phyloP scores from a whole-genome alignment of 2,888 invertebrate species.

The Chymomyza procnemis region DNA sequence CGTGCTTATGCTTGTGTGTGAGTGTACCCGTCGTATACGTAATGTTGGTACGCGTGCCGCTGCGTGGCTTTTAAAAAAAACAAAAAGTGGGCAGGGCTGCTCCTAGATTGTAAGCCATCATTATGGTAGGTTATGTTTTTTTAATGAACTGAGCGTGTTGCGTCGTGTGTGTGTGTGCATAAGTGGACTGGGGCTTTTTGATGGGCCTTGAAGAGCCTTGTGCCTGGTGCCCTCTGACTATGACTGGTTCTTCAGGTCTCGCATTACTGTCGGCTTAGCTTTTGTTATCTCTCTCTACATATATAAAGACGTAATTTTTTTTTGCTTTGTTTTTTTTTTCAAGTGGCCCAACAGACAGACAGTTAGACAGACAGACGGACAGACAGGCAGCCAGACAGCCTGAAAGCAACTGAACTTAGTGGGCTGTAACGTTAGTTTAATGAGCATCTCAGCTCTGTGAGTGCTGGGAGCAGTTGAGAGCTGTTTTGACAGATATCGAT shows the following conservation, averaged over 20 bases:
- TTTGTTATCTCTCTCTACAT: neutral
- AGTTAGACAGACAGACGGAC: neutral
- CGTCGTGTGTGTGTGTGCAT: conserved; percentile 1
- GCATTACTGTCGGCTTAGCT: neutral
- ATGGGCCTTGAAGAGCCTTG: neutral
- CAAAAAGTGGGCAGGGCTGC: neutral
- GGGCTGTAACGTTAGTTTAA: neutral
- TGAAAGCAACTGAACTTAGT: neutral
- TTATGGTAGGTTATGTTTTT: conserved; percentile 63
- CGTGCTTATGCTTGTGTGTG: conserved; percentile 7
- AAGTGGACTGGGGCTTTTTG: neutral
- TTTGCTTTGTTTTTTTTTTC: neutral
- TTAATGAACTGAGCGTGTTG: conserved; percentile 51
- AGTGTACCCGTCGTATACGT: neutral
- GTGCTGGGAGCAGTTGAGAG: neutral
- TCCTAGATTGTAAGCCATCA: conserved; percentile 21
- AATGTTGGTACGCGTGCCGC: neutral
- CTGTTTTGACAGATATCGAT: neutral
- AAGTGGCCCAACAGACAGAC: neutral
- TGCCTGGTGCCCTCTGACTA: neutral
- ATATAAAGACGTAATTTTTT: too few relatives aligned
- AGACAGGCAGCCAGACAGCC: neutral
- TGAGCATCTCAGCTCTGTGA: neutral
- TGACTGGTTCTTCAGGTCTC: neutral
- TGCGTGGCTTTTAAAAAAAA: neutral